These are phyloP conservation scores for Deilephila elpenor DNA, from an alignment of 2,888 invertebrate genomes.

Conservation along the genomic window DNA sequence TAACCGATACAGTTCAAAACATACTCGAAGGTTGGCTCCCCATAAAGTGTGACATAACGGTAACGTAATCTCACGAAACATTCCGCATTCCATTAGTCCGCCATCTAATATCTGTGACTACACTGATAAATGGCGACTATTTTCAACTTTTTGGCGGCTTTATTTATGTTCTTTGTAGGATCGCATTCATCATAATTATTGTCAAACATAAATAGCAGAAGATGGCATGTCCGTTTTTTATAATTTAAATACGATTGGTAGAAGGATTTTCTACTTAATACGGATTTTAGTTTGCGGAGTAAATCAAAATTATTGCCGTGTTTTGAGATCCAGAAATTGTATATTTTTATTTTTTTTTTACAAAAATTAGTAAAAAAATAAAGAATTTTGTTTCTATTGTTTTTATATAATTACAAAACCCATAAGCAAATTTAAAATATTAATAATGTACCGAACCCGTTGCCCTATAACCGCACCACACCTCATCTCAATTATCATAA, in stretches of 20 bases:
- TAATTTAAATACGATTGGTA: no score
- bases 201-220: not conserved
- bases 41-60: slow-evolving; percentile 13
- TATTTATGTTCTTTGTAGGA: not conserved
- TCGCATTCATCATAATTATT: not conserved
- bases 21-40: not conserved
- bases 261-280: no score
- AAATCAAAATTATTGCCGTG: no score
- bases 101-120: not conserved
- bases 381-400: no score
- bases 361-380: no score
- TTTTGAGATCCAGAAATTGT: no score
- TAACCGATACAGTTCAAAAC: not conserved
- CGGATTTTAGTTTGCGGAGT: no score
- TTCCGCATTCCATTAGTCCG: slow-evolving; percentile 9
- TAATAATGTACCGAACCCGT: not conserved
- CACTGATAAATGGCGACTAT: slow-evolving; percentile 8
- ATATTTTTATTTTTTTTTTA: no score
- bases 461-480: not conserved
- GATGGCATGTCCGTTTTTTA: no score
- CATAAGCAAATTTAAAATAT: not conserved
- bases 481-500: slow-evolving; percentile 66
- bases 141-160: not conserved
- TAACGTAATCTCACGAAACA: slow-evolving; percentile 5
- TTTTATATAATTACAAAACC: no score